A percentile compares a stretch with the other conserved stretches of the same genome.
phyloP scores from a whole-genome alignment of 2,797 vertebrate species.

The Limosa lapponica region DNA sequence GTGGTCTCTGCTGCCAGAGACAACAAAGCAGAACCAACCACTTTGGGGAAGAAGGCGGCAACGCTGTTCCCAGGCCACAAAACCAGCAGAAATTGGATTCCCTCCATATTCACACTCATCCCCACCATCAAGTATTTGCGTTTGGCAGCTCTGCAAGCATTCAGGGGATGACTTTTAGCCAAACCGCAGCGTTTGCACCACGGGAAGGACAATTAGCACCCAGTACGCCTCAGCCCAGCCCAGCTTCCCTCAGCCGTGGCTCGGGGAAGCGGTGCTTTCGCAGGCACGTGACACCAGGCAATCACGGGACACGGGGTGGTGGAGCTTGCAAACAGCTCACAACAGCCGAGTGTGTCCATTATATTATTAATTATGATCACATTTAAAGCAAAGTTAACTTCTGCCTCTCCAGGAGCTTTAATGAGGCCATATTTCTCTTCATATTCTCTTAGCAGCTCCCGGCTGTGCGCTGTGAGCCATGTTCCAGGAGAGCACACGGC shows the following conservation, averaged over 20 bases:
- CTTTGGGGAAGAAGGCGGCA: background rate
- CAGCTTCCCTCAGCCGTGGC: background rate
- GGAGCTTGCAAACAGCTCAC: background rate
- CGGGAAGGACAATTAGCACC: background rate
- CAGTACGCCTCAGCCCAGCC: background rate
- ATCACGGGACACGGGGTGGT: background rate
- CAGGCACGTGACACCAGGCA: background rate
- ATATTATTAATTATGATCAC: background rate
- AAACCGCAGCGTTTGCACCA: background rate
- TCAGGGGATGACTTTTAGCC: background rate
- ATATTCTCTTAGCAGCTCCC: background rate
- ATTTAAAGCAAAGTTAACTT: background rate
- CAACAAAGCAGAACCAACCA: background rate
- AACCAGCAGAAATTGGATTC: background rate
- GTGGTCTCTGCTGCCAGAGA: background rate
- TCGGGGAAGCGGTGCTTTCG: background rate
- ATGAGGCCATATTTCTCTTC: background rate
- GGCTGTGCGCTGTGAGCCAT: background rate
- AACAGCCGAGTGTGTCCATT: background rate
- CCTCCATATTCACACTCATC: background rate
- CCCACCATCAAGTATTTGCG: fast-evolving
- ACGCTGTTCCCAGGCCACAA: background rate
- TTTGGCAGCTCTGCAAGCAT: background rate
- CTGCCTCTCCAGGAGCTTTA: background rate
- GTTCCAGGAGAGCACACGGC: background rate